A percentile compares a stretch with the other conserved stretches of the same genome.
These are phyloP conservation scores for Chymomyza costata DNA, from an alignment of 1,140 invertebrate species.

Conservation along the genomic window DNA sequence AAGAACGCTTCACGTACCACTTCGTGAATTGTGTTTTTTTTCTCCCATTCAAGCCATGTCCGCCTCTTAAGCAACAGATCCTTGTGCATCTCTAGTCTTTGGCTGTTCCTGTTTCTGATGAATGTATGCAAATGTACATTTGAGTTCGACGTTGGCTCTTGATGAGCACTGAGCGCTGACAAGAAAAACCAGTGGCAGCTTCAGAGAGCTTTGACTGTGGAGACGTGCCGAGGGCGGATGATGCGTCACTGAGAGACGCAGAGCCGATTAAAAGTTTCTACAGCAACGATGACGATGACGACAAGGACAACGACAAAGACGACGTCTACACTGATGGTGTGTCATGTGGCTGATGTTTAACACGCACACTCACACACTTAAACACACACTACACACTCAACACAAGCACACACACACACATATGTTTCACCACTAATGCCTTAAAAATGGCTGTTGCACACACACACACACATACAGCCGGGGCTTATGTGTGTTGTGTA, in stretches of 20 bases:
- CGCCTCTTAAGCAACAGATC: too few species aligned
- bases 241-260: conserved; percentile 43
- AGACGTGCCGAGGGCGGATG: conserved; percentile 8
- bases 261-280: conserved; percentile 69
- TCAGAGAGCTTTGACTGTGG: not conserved
- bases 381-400: conserved; percentile 1
- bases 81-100: too few species aligned
- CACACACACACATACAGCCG: conserved; percentile 3
- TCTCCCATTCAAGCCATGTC: too few species aligned
- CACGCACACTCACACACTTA: not conserved
- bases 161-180: conserved; percentile 43
- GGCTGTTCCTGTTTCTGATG: too few species aligned
- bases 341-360: conserved; percentile 2
- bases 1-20: too few species aligned
- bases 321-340: not conserved
- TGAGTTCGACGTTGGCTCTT: conserved; percentile 43
- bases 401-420: conserved; percentile 17
- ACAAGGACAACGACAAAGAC: too few species aligned
- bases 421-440: conserved; percentile 2
- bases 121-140: conserved; percentile 57
- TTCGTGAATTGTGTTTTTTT: too few species aligned
- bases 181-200: conserved; percentile 12
- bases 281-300: conserved; percentile 36
- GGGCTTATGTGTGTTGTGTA: not conserved
- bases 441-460: conserved; percentile 15